Base-by-base conservation (phyloP, 2,113 vertebrate species). In the Acanthochromis polyacanthus region DNA sequence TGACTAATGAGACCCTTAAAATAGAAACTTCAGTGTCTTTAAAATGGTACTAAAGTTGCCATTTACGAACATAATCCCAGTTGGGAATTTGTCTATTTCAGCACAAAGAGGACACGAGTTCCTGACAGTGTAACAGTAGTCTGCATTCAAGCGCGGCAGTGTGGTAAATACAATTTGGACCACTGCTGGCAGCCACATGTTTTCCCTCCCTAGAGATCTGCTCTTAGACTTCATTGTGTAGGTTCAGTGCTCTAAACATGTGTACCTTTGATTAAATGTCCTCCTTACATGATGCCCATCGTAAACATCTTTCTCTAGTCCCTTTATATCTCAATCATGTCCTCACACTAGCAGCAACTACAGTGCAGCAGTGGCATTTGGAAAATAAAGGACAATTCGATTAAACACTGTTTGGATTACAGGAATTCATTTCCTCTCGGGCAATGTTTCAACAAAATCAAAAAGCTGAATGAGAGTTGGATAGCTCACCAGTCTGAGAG, bases 1-100 rank as follows among this genome's bases (percentile, higher is more conserved):
- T 71, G 65, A 64, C 3, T 59, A n/a, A 77, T 81, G 53, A 52
- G 15, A 60, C 59, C 10, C 57, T 48, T 64, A 82, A 66, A 90
- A 86, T 73, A 90, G 72, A 88, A 71, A 48, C 20, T 28, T 65
- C 22, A 57, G 28, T 62, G 23, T 65, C 32, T 78, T 56, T 73
- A 73, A 79, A 81, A 55, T 72, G 52, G 38, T 48, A 46, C 64
- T 80, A 74, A 86, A 83, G 56, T 69, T 69, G 52, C 46, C 23
- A 56, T 86, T 83, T 86, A 65, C 75, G 50, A 76, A 63, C 69
- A 74, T 38, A 62, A 12, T 80, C 75, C 55, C 52, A 58, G 30
- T 43, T 76, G 82, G 69, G 62, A 81, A 61, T 78, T 61, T 66
- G 20, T 60, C 40, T 66, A 17, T 80, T 81, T 58, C 43, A 63